Conservation (phyloP, 2,888 invertebrate genomes). For the Archaeoteleia sp. region DNA sequence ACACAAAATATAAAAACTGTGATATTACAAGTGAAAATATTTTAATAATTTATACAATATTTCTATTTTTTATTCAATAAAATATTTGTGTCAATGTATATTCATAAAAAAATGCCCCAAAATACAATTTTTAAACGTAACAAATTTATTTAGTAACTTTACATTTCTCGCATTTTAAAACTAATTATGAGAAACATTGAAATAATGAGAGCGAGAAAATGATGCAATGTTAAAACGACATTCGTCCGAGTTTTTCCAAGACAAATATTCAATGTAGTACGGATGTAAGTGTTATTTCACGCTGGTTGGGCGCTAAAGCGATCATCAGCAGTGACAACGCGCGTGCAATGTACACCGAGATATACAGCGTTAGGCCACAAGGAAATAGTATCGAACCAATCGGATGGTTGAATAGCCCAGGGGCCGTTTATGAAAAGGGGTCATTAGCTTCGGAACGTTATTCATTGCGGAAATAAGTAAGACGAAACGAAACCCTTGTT, state of each 20-base stretch:
- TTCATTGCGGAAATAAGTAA: constrained; percentile 43
- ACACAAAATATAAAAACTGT: no score
- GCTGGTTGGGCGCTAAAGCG: constrained; percentile 51
- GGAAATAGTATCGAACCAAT: constrained; percentile 50
- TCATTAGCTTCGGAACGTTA: constrained; percentile 46
- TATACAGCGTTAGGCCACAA: constrained; percentile 34
- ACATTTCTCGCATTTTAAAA: no score
- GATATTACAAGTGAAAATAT: no score
- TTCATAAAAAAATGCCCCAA: no score
- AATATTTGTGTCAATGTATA: no score
- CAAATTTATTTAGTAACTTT: no score
- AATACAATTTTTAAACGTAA: no score
- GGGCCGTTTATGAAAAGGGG: constrained; percentile 48
- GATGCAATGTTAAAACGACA: no score
- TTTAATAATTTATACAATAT: no score
- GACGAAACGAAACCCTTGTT: constrained; percentile 33
- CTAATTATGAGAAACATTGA: no score
- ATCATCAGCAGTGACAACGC: constrained; percentile 39
- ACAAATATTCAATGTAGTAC: constrained; percentile 23
- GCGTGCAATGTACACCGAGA: constrained; percentile 37
- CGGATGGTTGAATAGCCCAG: constrained; percentile 35
- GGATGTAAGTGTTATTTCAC: constrained; percentile 49
- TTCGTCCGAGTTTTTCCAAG: constrained; percentile 17
- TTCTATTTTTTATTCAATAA: no score
- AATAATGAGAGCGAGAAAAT: no score